These are phyloP conservation scores for Pararge aegeria DNA, from an alignment of 1,140 invertebrate species.

Conservation along the genomic window DNA sequence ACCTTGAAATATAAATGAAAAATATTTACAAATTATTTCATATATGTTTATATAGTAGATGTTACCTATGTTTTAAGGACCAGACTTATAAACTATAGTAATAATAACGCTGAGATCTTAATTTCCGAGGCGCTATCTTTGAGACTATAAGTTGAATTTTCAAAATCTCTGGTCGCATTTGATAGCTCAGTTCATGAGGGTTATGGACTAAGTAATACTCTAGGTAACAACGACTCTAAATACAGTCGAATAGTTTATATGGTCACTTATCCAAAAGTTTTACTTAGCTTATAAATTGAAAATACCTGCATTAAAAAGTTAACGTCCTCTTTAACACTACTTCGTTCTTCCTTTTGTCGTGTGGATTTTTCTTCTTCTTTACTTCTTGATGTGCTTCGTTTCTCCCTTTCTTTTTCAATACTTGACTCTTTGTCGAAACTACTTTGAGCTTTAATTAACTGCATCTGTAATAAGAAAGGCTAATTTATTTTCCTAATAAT, in stretches of 20 bases:
- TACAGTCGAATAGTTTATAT: too few species aligned
- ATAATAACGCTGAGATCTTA: too few species aligned
- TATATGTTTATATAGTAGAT: neutral
- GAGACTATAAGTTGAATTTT: too few species aligned
- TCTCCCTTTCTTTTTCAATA: slow-evolving; percentile 76
- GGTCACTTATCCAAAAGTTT: too few species aligned
- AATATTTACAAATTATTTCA: too few species aligned
- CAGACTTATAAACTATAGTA: too few species aligned
- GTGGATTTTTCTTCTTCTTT: slow-evolving; percentile 69
- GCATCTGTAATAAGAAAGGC: slow-evolving; percentile 75
- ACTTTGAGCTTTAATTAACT: slow-evolving; percentile 80
- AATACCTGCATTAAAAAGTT: slow-evolving; percentile 83
- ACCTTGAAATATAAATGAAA: slow-evolving; percentile 38
- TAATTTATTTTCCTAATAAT: neutral
- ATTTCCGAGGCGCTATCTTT: too few species aligned
- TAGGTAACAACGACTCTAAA: too few species aligned
- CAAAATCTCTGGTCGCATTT: too few species aligned
- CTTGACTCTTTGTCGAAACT: slow-evolving; percentile 80
- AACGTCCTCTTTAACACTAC: slow-evolving; percentile 77
- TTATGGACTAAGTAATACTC: too few species aligned
- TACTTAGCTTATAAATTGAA: too few species aligned
- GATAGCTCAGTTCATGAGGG: too few species aligned
- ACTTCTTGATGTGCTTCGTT: slow-evolving; percentile 67
- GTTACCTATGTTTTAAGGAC: neutral
- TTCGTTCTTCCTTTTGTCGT: slow-evolving; percentile 52